phyloP scores from a whole-genome alignment of 2,797 vertebrate genomes.

The Tapirus indicus region DNA sequence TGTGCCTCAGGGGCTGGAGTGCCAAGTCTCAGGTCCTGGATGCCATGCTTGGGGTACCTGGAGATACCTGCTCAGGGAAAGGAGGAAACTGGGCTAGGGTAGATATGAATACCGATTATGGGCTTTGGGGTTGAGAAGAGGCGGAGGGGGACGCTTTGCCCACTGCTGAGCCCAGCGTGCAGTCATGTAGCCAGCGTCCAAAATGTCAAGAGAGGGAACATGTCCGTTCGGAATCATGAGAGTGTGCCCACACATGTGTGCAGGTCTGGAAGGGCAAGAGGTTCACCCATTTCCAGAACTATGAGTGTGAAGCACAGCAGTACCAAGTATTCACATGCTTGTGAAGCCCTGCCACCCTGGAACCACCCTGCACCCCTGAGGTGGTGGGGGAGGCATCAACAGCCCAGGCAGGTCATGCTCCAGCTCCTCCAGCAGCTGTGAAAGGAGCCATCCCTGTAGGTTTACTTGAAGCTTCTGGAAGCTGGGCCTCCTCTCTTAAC shows the following conservation, averaged over 20 bases:
- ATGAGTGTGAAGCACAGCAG: background rate
- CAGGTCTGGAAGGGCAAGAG: background rate
- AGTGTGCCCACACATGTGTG: background rate
- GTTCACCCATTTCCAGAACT: background rate
- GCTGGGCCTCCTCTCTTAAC: background rate
- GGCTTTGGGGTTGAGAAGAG: background rate
- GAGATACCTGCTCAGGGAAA: conserved; percentile 79
- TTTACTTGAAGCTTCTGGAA: conserved; percentile 5
- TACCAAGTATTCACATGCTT: background rate
- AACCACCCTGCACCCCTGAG: conserved; percentile 78
- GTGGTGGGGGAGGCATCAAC: background rate
- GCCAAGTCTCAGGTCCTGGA: conserved; percentile 81
- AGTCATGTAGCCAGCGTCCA: background rate
- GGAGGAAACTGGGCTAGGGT: background rate
- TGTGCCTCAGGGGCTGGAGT: conserved; percentile 75
- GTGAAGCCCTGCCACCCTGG: background rate
- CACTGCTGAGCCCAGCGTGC: background rate
- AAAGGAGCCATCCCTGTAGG: background rate
- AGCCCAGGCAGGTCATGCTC: background rate
- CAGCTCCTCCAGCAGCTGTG: background rate
- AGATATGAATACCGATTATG: background rate
- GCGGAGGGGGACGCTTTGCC: background rate
- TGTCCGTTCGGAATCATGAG: background rate
- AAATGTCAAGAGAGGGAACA: background rate
- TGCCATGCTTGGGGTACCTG: conserved; percentile 79